Base-by-base conservation (phyloP, 2,797 vertebrate species). In the Lutjanus argentimaculatus region DNA sequence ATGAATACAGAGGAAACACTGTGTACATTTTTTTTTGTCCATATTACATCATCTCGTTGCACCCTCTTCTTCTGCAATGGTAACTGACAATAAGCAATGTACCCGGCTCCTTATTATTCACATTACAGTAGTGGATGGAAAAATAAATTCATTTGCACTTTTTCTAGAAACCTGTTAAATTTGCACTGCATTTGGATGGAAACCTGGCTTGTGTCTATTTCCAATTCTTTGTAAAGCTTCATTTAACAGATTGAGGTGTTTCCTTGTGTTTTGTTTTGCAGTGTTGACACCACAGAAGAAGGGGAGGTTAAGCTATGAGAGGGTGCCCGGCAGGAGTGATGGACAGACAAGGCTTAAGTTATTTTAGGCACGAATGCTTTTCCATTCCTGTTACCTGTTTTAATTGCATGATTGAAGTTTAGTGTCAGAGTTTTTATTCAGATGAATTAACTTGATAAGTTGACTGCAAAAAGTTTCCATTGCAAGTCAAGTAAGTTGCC, bases 291-390 rank as follows among this genome's bases (percentile, higher is more conserved):
- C 95, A 7, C 52, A 79, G 76, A 99, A 98, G 93, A 98, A 91
- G 84, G 92, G 83, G 25, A 96, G 92, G 81, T 64, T 99, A 51
- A 93, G 91, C 14, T 98, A 95, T 67, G 97, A 99, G 94, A 96
- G 86, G 88, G 95, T 98, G 10, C 98, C 98, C 2, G 97, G 97
- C 72, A 95, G 97, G 90, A 93, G 67, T 62, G 97, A 99, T 57
- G 98, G 98, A 82, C 98, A 99, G 93, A 99, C 98, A 2, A 95
- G 96, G 72, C 97, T 99, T 2, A 96, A 88, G 83, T 96, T 99
- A 86, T 96, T 96, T 84, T 98, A 93, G 95, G 15, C 17, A 16
- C 7, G 2, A 52, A 58, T 22, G 8, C 46, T 45, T 51, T 17
- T 57, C 2, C 7, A 16, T 71, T 79, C 0, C 21, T 53, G 64